Conservation (phyloP, 2,888 invertebrate species). For the Mythimna ferrago region DNA sequence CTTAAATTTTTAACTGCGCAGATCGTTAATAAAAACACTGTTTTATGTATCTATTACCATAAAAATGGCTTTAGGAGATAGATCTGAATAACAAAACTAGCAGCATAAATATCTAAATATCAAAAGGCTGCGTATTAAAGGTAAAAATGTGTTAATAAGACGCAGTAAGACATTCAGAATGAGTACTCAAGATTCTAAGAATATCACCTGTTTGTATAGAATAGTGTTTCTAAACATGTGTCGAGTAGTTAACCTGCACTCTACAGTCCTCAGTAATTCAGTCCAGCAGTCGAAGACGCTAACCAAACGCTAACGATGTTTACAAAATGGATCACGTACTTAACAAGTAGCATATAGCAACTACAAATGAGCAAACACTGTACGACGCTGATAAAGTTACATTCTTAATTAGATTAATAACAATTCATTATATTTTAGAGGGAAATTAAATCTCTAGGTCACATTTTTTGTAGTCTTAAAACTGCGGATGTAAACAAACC, state of each 20-base stretch:
- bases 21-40: constrained; percentile 7
- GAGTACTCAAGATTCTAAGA: constrained; percentile 48
- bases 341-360: constrained; percentile 71
- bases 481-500: constrained; percentile 49
- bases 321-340: constrained; percentile 84
- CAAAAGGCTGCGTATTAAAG: constrained; percentile 9
- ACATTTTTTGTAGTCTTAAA: constrained; percentile 11
- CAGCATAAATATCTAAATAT: constrained; percentile 5
- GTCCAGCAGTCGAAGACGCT: constrained; percentile 65
- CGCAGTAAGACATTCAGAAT: constrained; percentile 28
- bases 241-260: constrained; percentile 49
- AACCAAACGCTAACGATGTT: constrained; percentile 82
- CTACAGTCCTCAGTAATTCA: constrained; percentile 19
- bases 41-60: constrained; percentile 16
- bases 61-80: constrained; percentile 11
- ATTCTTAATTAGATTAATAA: constrained; percentile 54
- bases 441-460: constrained; percentile 19
- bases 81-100: constrained; percentile 25
- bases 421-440: constrained; percentile 7
- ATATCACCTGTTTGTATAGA: constrained; percentile 59
- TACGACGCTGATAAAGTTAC: constrained; percentile 56
- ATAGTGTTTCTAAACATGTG: constrained; percentile 55
- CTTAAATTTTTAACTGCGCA: constrained; percentile 18
- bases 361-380: constrained; percentile 69
- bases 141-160: too few relatives aligned